Conservation (phyloP, 53 echinoderm and acorn worm genomes). For the Paracentrotus lividus region DNA sequence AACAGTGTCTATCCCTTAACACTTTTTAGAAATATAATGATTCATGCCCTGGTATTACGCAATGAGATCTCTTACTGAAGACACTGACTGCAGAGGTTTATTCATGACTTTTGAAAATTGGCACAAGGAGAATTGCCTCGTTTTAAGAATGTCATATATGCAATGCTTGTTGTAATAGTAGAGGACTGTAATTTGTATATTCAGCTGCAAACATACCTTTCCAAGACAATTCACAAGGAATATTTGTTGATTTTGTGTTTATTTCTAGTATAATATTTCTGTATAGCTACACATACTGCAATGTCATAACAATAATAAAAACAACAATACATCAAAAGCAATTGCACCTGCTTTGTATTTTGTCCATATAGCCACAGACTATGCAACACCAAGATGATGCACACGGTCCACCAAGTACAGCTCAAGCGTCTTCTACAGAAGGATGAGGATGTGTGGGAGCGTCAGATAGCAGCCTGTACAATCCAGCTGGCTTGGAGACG, state of each 20-base stretch:
- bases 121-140: no score
- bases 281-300: not conserved
- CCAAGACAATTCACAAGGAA: no score
- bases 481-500: constrained; percentile 83
- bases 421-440: constrained; percentile 25
- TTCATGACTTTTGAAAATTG: no score
- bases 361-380: not conserved
- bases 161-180: no score
- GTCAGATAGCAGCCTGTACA: constrained; percentile 78
- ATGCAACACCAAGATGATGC: constrained; percentile 58
- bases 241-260: not conserved
- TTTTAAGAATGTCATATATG: no score
- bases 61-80: no score
- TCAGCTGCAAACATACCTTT: no score
- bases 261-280: not conserved
- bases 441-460: constrained; percentile 65
- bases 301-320: not conserved
- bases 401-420: constrained; percentile 37
- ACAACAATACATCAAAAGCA: not conserved
- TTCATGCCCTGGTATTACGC: no score
- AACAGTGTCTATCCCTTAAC: no score
- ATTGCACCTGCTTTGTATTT: not conserved
- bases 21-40: no score
- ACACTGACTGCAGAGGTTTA: no score
- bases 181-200: no score